Base-by-base conservation (phyloP, 2,888 invertebrate species). In the Hydrotaea diabolus region DNA sequence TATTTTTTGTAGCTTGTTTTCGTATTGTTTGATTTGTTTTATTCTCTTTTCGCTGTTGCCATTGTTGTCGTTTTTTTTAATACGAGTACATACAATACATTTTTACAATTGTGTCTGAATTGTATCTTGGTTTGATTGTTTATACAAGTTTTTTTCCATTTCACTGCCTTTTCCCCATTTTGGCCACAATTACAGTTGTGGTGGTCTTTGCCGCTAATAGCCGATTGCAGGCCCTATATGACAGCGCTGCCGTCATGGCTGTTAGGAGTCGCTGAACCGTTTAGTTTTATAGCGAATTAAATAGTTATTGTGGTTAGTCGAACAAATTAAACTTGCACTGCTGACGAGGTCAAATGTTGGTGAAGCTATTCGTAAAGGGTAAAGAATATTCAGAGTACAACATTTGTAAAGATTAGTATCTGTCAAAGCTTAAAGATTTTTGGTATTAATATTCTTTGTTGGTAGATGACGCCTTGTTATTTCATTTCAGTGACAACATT, bases 231-330 rank as follows among this genome's bases (percentile, higher is more conserved):
- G 57, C 21, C 26, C 26, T 59, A 15, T 23, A 11, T 23, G 26
- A 13, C 13, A 15, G 11, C 8, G 31, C 31, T 62, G 15, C n/a
- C 31, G 62, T 62, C 62, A 62, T 62, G 62, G 62, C 26, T 31
- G 62, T 62, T 62, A 23, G 36, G n/a, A 62, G 62, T 62, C 62
- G 62, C 62, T 62, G 62, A 62, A 62, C 62, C 62, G 62, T 31
- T 62, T 3, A 62, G 31, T 62, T 62, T 62, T 31, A 62, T 62
- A 23, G 62, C n/a, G 31, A 9, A 62, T 62, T 62, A 62, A 23
- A 26, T 39, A 39, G 31, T 31, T 62, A 13, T 13, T 62, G 62
- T 62, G 62, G 23, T 62, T 62, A 62, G 31, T 62, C 31, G 7
- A 17, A 62, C 23, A 26, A 62, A 62, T 62, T 62, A 62, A 62